A percentile compares a stretch with the other conserved stretches of the same genome.
Conservation (phyloP, 53 echinoderm and acorn worm genomes). For the Zoroaster sp. region DNA sequence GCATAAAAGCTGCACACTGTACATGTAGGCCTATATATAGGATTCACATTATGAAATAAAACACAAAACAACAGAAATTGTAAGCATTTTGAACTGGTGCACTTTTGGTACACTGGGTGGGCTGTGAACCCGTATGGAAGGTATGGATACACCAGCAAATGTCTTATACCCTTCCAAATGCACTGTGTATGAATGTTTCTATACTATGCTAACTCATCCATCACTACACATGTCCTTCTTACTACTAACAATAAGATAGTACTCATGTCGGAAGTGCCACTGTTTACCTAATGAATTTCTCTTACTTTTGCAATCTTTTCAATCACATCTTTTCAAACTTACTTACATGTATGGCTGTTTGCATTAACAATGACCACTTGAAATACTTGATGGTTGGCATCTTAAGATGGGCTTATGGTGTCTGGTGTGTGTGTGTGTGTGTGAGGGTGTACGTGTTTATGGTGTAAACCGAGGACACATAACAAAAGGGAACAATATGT, state of each 20-base stretch:
- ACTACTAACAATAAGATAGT: not conserved
- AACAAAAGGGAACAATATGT: no score
- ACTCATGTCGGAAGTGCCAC: not conserved
- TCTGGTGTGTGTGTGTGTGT: no score
- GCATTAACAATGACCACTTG: conserved; percentile 23
- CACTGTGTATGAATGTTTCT: not conserved
- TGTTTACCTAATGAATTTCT: not conserved
- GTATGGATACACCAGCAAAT: not conserved
- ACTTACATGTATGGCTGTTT: not conserved
- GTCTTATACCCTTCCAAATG: not conserved
- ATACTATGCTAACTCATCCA: not conserved
- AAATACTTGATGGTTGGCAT: not conserved
- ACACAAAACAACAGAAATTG: no score
- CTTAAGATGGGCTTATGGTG: not conserved
- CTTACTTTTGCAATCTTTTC: not conserved
- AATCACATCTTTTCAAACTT: not conserved
- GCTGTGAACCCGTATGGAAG: not conserved
- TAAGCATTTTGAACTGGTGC: no score
- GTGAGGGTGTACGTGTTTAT: no score
- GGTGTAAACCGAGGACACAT: no score
- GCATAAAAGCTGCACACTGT: no score
- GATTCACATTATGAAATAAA: no score
- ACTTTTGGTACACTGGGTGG: not conserved
- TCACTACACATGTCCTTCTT: not conserved
- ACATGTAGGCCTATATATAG: no score